A percentile compares a stretch with the other conserved stretches of the same genome.
Evolutionary conservation across 2,113 vertebrate species (phyloP).

Genomic region (Malurus elegans): DNA sequence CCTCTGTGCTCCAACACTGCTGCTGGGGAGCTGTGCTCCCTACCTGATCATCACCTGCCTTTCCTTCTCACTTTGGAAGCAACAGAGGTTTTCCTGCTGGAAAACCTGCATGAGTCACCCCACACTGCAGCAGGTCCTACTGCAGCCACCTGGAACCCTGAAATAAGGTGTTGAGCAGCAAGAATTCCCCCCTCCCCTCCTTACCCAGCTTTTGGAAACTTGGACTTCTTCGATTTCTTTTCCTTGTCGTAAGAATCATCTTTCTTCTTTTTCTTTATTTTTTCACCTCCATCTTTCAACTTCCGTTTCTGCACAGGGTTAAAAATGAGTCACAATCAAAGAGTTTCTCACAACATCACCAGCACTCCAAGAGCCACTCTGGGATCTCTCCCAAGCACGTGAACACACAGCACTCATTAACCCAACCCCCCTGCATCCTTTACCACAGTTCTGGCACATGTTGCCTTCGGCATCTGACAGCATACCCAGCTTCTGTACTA

Average conservation of each 20-base stretch:
- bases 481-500: neutral
- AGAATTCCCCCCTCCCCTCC: neutral
- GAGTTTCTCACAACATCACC: neutral
- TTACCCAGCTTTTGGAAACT: slow-evolving; percentile 82
- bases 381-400: neutral
- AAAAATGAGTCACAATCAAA: slow-evolving; percentile 38
- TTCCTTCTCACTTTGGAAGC: neutral
- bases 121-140: neutral
- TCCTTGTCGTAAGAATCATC: slow-evolving; percentile 75
- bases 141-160: neutral
- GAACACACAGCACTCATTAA: neutral
- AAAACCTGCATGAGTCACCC: neutral
- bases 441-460: accelerated
- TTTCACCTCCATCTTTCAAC: slow-evolving; percentile 78
- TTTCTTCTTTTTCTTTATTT: slow-evolving; percentile 83
- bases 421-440: neutral
- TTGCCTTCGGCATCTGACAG: neutral
- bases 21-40: neutral
- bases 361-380: neutral
- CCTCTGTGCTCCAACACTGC: neutral
- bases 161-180: neutral
- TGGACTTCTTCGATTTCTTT: slow-evolving; percentile 79
- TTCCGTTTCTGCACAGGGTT: slow-evolving; percentile 81
- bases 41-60: neutral
- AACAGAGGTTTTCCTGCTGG: accelerated